phyloP scores from a whole-genome alignment of 2,797 vertebrate species.

The Glossophaga mutica region DNA sequence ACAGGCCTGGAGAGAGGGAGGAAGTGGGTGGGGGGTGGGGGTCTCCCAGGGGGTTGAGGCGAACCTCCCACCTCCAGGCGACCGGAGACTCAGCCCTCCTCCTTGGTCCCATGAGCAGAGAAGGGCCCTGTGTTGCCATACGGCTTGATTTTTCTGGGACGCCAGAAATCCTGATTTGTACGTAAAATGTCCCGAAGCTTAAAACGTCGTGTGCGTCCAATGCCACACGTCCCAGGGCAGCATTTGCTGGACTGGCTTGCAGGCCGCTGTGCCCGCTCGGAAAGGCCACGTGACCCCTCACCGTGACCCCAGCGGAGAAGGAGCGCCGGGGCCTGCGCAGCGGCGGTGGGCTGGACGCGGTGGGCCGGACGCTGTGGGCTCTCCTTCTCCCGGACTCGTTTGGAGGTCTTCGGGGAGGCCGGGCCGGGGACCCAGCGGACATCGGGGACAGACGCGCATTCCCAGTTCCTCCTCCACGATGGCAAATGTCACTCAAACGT shows the following conservation, averaged over 20 bases:
- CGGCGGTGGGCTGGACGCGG: not conserved
- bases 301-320: not conserved
- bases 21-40: not conserved
- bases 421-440: not conserved
- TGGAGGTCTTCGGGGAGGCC: not conserved
- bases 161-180: not conserved
- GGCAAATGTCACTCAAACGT: not conserved
- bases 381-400: not conserved
- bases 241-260: not conserved
- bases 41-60: not conserved
- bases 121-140: not conserved
- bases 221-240: not conserved
- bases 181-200: not conserved
- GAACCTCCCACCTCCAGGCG: not conserved
- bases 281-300: not conserved
- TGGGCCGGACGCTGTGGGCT: not conserved
- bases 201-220: not conserved
- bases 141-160: conserved; percentile 15
- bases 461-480: not conserved
- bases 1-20: no score
- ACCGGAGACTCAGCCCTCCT: not conserved
- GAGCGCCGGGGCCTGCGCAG: not conserved
- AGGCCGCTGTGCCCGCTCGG: not conserved
- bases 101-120: not conserved
- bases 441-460: not conserved